phyloP scores from a whole-genome alignment of 2,888 invertebrate genomes.

The Deilephila porcellus region DNA sequence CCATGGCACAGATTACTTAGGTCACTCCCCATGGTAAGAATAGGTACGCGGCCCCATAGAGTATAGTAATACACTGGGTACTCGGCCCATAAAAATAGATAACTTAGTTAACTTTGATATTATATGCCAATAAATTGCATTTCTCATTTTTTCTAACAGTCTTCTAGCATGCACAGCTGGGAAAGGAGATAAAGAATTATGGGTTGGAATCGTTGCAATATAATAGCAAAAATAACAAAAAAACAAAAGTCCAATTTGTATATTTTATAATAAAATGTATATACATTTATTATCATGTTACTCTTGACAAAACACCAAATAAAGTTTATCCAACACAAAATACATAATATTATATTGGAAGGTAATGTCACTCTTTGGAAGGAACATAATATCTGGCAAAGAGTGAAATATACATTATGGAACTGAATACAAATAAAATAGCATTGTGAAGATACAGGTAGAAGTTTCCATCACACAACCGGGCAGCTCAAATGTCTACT shows the following conservation, averaged over 20 bases:
- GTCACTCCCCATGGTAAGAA: too few relatives aligned
- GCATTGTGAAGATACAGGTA: background rate
- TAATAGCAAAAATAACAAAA: constrained; percentile 28
- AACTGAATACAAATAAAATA: constrained; percentile 7
- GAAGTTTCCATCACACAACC: constrained; percentile 8
- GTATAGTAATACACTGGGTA: too few relatives aligned
- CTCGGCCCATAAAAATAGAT: too few relatives aligned
- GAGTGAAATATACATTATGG: background rate
- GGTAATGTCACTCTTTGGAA: constrained; percentile 15
- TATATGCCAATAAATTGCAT: too few relatives aligned
- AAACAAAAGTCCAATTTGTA: constrained; percentile 57
- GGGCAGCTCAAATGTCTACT: constrained; percentile 12
- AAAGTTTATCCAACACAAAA: constrained; percentile 42
- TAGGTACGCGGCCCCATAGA: too few relatives aligned
- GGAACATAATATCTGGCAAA: background rate
- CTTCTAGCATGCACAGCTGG: background rate
- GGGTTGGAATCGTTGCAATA: background rate
- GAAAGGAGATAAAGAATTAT: background rate
- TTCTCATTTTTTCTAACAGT: too few relatives aligned
- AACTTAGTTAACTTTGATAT: too few relatives aligned
- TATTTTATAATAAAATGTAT: constrained; percentile 65
- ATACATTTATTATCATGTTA: constrained; percentile 39
- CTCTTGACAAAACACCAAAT: constrained; percentile 41
- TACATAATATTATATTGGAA: constrained; percentile 29
- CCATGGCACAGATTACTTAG: too few relatives aligned